These are phyloP conservation scores for Eristalis tenax DNA, from an alignment of 2,888 invertebrate genomes.

Conservation along the genomic window DNA sequence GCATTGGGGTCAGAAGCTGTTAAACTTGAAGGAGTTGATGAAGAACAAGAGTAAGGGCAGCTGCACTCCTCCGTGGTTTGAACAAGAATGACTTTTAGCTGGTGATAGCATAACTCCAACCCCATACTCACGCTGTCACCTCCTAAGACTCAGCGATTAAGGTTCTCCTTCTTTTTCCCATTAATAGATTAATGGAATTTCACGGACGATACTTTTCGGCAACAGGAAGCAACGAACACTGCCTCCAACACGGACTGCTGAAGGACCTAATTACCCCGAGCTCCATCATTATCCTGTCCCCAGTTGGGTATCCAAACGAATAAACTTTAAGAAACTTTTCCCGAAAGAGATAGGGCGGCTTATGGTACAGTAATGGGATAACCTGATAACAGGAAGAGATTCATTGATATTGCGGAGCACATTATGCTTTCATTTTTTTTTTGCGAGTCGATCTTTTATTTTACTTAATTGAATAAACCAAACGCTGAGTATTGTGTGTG, in stretches of 20 bases:
- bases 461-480: background rate
- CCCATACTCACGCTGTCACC: background rate
- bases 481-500: background rate
- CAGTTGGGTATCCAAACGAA: background rate
- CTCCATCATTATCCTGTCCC: background rate
- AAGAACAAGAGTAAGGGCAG: background rate
- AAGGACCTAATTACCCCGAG: background rate
- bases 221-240: background rate
- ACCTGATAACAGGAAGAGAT: constrained; percentile 8
- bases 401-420: background rate
- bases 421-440: constrained; percentile 2
- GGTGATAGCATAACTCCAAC: background rate
- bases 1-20: background rate
- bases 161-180: background rate
- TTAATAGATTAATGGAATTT: background rate
- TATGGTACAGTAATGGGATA: constrained; percentile 1
- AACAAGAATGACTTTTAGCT: background rate
- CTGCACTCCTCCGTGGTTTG: background rate
- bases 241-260: background rate
- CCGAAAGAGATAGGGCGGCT: background rate
- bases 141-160: background rate
- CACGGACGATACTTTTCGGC: background rate
- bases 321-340: background rate
- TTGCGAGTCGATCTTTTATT: background rate
- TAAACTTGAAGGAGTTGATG: background rate